Conservation (phyloP, 2,797 vertebrate species). For the Diplodus sargus region DNA sequence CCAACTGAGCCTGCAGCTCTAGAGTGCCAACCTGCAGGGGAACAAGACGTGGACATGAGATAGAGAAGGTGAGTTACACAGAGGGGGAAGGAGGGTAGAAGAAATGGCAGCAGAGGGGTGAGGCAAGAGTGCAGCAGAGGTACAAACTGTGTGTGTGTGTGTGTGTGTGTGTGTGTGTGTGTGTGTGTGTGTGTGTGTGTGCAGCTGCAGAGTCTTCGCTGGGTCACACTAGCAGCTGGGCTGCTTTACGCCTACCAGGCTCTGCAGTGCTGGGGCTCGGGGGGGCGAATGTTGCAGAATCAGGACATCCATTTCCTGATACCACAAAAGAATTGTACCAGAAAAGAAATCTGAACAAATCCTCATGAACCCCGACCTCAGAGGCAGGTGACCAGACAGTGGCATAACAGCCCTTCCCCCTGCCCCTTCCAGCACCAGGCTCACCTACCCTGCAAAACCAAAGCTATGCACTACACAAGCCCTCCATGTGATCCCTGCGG, state of each 20-base stretch:
- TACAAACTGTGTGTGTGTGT: constrained; percentile 35
- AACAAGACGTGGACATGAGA: constrained; percentile 48
- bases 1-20: constrained; percentile 83
- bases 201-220: constrained; percentile 46
- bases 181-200: constrained; percentile 24
- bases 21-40: constrained; percentile 81
- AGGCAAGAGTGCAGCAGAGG: constrained; percentile 32
- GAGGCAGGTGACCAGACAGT: constrained; percentile 44
- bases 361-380: constrained; percentile 42
- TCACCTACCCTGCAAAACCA: constrained; percentile 3
- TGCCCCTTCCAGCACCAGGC: not conserved
- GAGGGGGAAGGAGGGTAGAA: constrained; percentile 1
- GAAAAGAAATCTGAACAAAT: constrained; percentile 36
- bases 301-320: constrained; percentile 54
- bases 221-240: constrained; percentile 36
- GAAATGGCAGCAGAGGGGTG: constrained; percentile 2
- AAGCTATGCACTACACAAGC: constrained; percentile 34
- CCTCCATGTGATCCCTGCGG: constrained; percentile 59
- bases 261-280: constrained; percentile 45
- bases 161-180: constrained; percentile 35
- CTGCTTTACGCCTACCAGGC: constrained; percentile 37
- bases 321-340: constrained; percentile 22
- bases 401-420: constrained; percentile 10
- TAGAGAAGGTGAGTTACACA: constrained; percentile 14
- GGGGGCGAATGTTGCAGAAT: constrained; percentile 42